Evolutionary conservation across 2,888 invertebrate genomes (phyloP), one percentile per base, ranked within the genome.

Genomic region (Drosophila phalerata): DNA sequence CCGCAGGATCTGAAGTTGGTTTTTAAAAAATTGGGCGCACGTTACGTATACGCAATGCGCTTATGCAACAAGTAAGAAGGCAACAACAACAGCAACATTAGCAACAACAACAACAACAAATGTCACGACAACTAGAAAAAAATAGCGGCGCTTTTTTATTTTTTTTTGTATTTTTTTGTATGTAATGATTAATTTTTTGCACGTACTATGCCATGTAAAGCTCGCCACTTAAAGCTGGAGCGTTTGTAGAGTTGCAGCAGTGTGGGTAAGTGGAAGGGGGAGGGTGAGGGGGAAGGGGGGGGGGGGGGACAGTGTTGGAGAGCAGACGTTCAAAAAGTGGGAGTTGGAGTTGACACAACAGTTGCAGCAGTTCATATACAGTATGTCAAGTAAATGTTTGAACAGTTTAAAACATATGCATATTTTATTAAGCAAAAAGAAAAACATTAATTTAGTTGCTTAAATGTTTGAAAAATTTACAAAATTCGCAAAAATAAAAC

Each of bases 171-270:
- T 28, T 5, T 49, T 32, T 19, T 51, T 25, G 22, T 11, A 10
- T 77, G 62, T 69, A 85, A 82, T 80, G 80, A 85, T 87, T 84
- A 85, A 87, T 81, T 82, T 85, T 84, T 81, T 84, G 87, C 87
- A 87, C 87, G 87, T 85, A 85, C 67, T 63, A 37, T 56, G 71
- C 70, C 77, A 70, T 73, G 77, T 79, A 72, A 72, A 80, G 75
- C 74, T 19, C 65, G 70, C 56, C 56, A 57, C 56, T 48, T 58
- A 22, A 48, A 47, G 52, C 52, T 53, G 63, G 25, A 48, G 63
- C 40, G 40, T 52, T 47, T 47, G 22, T 32, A 32, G 13, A 32
- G 32, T 25, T 25, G 37, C 37, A 38, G 38, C 2, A 11, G 40
- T 3, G 15, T 15, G n/a, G 30, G 32, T 2, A 9, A 8, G 25